Conservation (phyloP, 2,113 vertebrate species). For the Tetrax tetrax region DNA sequence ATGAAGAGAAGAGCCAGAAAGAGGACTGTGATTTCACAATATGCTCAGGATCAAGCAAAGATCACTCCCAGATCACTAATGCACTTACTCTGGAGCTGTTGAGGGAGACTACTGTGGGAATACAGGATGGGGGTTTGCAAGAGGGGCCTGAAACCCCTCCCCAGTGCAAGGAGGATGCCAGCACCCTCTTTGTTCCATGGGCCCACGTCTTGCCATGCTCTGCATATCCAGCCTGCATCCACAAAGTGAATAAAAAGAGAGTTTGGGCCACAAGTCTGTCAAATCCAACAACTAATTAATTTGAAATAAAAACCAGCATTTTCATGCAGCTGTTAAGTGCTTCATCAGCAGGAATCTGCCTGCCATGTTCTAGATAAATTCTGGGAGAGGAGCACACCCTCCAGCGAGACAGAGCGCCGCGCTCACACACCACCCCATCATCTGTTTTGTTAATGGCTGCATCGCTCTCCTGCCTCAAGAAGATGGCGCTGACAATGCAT, state of each 20-base stretch:
- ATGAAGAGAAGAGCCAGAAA: background rate
- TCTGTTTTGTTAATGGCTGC: slow-evolving; percentile 29
- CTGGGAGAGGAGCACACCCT: background rate
- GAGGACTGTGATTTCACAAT: background rate
- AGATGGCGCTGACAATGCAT: background rate
- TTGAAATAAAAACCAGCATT: background rate
- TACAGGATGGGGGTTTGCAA: background rate
- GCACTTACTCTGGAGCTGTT: background rate
- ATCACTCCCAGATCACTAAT: background rate
- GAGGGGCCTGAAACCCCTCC: background rate
- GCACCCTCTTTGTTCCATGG: background rate
- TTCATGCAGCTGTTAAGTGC: background rate
- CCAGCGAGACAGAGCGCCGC: background rate
- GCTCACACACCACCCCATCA: background rate
- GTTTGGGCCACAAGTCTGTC: background rate
- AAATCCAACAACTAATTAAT: background rate
- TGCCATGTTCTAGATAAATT: slow-evolving; percentile 37
- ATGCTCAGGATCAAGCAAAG: background rate
- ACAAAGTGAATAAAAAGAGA: background rate
- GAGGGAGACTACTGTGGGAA: background rate
- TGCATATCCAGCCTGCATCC: background rate
- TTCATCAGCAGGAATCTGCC: slow-evolving; percentile 32
- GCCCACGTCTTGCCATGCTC: background rate
- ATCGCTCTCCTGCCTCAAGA: background rate
- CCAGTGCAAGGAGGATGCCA: background rate